These are phyloP conservation scores for Furcifer pardalis DNA, from an alignment of 2,797 vertebrate species.

Conservation along the genomic window DNA sequence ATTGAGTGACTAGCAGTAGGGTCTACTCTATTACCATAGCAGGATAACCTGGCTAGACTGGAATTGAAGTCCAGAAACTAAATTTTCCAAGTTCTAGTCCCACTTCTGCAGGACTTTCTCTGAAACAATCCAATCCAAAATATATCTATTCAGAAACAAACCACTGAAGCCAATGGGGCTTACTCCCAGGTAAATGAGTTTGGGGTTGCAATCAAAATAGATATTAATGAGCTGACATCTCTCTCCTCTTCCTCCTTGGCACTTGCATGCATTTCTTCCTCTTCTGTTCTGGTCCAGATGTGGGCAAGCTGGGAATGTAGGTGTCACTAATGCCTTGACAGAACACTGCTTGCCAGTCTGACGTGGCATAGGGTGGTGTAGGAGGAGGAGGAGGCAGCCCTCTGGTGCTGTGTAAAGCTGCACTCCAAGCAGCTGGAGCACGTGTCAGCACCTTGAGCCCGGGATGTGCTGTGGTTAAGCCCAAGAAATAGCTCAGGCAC, in stretches of 20 bases:
- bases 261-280: background rate
- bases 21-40: too few relatives aligned
- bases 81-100: background rate
- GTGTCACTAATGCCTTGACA: background rate
- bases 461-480: slow-evolving; percentile 24
- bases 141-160: background rate
- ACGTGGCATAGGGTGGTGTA: slow-evolving; percentile 24
- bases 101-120: background rate
- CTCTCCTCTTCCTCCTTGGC: background rate
- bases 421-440: background rate
- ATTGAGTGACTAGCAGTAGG: too few relatives aligned
- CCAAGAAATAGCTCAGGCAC: slow-evolving; percentile 49
- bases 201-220: background rate
- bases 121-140: background rate
- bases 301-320: background rate
- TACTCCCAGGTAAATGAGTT: background rate
- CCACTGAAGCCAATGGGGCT: background rate
- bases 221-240: background rate
- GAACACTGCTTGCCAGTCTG: background rate
- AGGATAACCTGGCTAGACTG: too few relatives aligned
- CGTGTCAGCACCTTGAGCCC: slow-evolving; percentile 16
- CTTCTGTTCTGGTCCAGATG: background rate
- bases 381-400: background rate
- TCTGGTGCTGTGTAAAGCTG: background rate
- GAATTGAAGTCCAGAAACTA: too few relatives aligned